Evolutionary conservation across 2,797 vertebrate genomes (phyloP).

Genomic region (Oreochromis mossambicus): DNA sequence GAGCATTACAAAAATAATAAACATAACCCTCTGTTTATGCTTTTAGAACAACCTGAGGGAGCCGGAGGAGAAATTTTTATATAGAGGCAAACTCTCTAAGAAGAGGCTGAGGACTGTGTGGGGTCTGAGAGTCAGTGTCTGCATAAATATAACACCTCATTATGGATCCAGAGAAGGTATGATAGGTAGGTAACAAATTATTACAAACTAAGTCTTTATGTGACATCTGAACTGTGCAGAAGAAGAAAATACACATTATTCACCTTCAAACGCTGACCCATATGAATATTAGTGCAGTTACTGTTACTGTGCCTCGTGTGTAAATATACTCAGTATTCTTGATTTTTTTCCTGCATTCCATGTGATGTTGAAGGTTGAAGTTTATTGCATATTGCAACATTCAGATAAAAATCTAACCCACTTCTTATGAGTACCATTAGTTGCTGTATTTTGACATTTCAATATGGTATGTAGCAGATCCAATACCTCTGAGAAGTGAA

Average conservation of each 20-base stretch:
- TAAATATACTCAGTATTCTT: not conserved
- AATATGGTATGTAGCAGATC: not conserved
- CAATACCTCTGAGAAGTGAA: not conserved
- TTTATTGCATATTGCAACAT: not conserved
- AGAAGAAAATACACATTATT: not conserved
- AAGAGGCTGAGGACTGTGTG: not conserved
- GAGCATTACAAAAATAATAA: not conserved
- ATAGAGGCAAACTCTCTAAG: not conserved
- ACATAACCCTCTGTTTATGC: not conserved
- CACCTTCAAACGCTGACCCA: not conserved
- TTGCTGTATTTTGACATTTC: not conserved
- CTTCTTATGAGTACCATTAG: not conserved
- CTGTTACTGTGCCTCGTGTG: not conserved
- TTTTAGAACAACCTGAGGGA: not conserved
- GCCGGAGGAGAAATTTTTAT: not conserved
- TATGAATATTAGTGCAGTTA: not conserved
- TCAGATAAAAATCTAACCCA: not conserved
- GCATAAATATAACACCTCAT: not conserved
- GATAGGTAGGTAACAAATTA: not conserved
- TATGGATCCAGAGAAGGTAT: not conserved
- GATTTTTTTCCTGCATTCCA: not conserved
- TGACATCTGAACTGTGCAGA: not conserved
- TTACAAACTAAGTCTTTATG: not conserved
- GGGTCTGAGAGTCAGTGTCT: not conserved
- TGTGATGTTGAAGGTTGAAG: not conserved